A percentile compares a stretch with the other conserved stretches of the same genome.
Evolutionary conservation across 2,797 vertebrate genomes (phyloP).

Genomic region (Schizopygopsis malacanthus): DNA sequence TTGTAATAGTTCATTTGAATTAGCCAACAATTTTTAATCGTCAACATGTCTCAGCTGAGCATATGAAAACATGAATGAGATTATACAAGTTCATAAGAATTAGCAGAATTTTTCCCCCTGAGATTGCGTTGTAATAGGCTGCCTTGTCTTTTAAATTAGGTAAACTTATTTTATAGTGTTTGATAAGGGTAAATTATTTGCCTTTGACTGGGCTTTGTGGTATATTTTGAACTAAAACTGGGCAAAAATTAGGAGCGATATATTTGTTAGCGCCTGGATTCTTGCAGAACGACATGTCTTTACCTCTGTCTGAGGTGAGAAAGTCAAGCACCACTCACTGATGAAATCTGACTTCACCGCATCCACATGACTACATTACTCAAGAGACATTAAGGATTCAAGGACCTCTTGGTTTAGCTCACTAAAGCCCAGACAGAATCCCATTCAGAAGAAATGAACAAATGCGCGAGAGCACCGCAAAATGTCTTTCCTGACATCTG

Average conservation of each 20-base stretch:
- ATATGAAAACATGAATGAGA: no score
- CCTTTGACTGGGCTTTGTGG: neutral
- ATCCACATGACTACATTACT: slow-evolving; percentile 34
- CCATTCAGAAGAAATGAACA: slow-evolving; percentile 17
- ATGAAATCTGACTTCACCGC: slow-evolving; percentile 29
- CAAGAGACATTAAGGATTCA: slow-evolving; percentile 32
- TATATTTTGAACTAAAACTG: neutral
- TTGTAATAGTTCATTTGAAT: no score
- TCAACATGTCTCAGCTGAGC: no score
- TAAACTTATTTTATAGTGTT: neutral
- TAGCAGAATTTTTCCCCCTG: neutral
- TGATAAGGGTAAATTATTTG: neutral
- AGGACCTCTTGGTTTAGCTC: slow-evolving; percentile 1
- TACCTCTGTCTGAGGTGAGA: slow-evolving; percentile 39
- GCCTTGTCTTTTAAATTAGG: neutral
- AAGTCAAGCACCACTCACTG: slow-evolving; percentile 55
- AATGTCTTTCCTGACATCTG: slow-evolving; percentile 23
- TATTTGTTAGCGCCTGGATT: neutral
- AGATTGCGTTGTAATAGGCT: neutral
- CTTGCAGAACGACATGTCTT: neutral
- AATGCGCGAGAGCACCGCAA: neutral
- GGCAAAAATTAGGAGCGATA: neutral
- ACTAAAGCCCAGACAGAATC: slow-evolving; percentile 29
- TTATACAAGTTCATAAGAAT: neutral
- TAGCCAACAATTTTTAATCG: no score